Percentiles rank a stretch among this genome's conserved stretches.
phyloP scores from a whole-genome alignment of 2,797 vertebrate genomes.

The Champsocephalus gunnari region DNA sequence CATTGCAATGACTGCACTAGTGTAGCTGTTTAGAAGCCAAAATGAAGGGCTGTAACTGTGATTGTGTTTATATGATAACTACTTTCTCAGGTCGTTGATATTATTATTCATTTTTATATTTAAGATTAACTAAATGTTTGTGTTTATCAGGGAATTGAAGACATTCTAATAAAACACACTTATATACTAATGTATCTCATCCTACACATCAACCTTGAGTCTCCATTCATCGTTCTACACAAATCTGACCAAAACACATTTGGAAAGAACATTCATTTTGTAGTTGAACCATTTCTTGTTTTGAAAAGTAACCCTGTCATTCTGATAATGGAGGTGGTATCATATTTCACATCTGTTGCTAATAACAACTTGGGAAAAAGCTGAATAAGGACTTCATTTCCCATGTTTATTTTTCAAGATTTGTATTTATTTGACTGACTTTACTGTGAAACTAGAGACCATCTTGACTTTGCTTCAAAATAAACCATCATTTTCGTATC shows the following conservation, averaged over 20 bases:
- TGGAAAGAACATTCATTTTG: background rate
- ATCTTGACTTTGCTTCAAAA: no score
- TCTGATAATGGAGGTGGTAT: background rate
- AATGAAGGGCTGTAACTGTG: background rate
- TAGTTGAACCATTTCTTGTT: background rate
- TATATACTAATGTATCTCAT: background rate
- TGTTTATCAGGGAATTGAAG: background rate
- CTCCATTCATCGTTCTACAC: background rate
- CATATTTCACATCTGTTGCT: slow-evolving; percentile 5
- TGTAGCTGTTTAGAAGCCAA: background rate
- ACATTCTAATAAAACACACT: background rate
- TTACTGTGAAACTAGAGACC: background rate
- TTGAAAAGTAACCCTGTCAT: background rate
- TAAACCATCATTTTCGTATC: no score
- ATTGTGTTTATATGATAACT: background rate
- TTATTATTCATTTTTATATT: background rate
- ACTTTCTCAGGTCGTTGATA: background rate
- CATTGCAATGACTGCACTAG: background rate
- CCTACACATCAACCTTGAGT: background rate
- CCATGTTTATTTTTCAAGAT: background rate
- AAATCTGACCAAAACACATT: background rate
- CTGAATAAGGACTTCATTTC: background rate
- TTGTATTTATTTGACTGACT: background rate
- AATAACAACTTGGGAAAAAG: background rate
- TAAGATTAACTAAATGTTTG: background rate